A percentile compares a stretch with the other conserved stretches of the same genome.
Evolutionary conservation across 2,113 vertebrate genomes (phyloP).

Genomic region (Anhinga anhinga): DNA sequence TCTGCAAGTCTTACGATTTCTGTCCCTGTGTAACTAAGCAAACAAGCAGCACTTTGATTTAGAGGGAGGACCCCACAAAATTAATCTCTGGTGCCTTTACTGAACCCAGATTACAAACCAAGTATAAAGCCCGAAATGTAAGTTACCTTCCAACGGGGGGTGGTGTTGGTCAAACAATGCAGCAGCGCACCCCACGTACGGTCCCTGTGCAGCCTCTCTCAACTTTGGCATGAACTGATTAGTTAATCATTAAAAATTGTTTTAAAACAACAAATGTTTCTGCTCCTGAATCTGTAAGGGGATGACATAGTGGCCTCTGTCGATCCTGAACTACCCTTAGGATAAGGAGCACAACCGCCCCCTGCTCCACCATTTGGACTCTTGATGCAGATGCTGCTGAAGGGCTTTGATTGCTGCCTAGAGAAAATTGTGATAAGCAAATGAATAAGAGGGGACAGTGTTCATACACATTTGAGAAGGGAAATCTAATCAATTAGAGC

Average conservation of each 20-base stretch:
- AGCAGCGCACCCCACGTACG: rapidly evolving
- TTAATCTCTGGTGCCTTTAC: neutral
- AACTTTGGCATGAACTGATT: neutral
- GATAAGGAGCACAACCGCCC: neutral
- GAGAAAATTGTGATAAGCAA: neutral
- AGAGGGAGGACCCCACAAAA: neutral
- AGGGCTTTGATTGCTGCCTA: neutral
- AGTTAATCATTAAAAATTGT: neutral
- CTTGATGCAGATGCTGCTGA: neutral
- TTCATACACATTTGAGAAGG: neutral
- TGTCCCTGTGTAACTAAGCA: neutral
- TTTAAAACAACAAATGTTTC: neutral
- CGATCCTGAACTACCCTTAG: neutral
- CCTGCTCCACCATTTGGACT: neutral
- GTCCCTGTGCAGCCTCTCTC: neutral
- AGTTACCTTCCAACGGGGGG: neutral
- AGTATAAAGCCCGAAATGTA: neutral
- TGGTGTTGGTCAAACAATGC: neutral
- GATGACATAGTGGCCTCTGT: neutral
- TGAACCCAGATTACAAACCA: neutral
- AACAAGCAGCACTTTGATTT: neutral
- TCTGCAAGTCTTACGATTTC: neutral
- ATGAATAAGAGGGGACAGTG: neutral
- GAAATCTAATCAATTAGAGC: neutral
- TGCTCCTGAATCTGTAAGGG: neutral